These are phyloP conservation scores for Amblyopsis rosae DNA, from an alignment of 2,113 vertebrate genomes.

Conservation along the genomic window DNA sequence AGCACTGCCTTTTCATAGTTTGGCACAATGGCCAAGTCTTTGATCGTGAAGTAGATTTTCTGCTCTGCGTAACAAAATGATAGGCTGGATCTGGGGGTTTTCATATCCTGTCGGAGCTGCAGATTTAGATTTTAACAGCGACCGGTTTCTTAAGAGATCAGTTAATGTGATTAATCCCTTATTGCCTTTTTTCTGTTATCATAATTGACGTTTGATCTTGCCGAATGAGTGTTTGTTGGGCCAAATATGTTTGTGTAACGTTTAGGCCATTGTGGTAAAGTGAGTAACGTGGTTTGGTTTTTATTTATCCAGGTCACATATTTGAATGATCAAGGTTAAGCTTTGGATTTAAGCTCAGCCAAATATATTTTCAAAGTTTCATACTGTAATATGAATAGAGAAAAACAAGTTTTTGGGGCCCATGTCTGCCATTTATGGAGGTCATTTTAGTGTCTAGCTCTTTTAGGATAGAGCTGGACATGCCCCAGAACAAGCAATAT, in stretches of 20 bases:
- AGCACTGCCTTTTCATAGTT: neutral
- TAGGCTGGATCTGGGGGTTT: neutral
- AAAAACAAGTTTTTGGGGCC: neutral
- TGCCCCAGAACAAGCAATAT: neutral
- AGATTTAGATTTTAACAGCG: neutral
- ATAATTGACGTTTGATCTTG: neutral
- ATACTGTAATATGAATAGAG: conserved; percentile 2
- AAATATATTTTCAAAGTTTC: conserved; percentile 8
- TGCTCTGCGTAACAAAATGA: neutral
- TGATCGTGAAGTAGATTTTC: neutral
- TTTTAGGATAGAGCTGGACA: neutral
- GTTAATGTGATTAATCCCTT: neutral
- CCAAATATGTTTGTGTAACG: neutral
- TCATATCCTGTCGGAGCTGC: neutral
- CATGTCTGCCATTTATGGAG: neutral
- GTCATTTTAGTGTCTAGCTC: neutral
- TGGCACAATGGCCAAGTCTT: neutral
- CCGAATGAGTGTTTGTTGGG: neutral
- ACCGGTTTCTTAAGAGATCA: neutral
- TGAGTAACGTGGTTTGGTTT: no score
- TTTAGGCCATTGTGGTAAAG: neutral
- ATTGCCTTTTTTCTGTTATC: neutral
- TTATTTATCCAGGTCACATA: neutral
- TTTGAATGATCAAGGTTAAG: neutral
- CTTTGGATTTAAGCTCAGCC: neutral